Evolutionary conservation across 2,888 invertebrate genomes (phyloP).

Genomic region (Mechanitis messenoides): DNA sequence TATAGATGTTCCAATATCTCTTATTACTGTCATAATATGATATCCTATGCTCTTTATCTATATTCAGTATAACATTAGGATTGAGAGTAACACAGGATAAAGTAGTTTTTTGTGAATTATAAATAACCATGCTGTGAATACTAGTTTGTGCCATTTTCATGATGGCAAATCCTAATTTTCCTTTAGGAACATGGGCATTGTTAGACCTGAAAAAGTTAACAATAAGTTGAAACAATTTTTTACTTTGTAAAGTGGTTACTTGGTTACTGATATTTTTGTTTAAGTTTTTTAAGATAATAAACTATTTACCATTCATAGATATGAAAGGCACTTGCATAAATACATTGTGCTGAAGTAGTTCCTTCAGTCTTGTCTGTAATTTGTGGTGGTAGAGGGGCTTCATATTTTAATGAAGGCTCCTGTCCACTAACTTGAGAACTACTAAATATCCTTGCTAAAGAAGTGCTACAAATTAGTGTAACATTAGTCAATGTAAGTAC

Average conservation of each 20-base stretch:
- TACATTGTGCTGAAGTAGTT: constrained; percentile 46
- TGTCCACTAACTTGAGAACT: constrained; percentile 32
- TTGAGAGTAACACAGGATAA: constrained; percentile 50
- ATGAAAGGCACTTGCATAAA: constrained; percentile 55
- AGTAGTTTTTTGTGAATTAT: constrained; percentile 59
- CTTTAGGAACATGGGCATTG: constrained; percentile 50
- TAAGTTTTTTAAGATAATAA: neutral
- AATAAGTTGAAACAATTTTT: no score
- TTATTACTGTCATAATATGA: constrained; percentile 56
- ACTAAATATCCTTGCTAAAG: constrained; percentile 61
- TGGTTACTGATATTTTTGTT: constrained; percentile 1
- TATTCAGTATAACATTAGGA: constrained; percentile 43
- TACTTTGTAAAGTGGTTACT: no score
- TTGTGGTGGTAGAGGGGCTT: constrained; percentile 48
- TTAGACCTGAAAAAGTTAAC: constrained; percentile 45
- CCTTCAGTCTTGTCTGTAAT: constrained; percentile 38
- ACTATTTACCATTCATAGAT: constrained; percentile 61
- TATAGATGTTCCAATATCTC: constrained; percentile 62
- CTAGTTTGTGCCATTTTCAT: constrained; percentile 48
- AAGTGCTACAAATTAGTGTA: constrained; percentile 42
- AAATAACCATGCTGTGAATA: constrained; percentile 51
- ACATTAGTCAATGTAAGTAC: constrained; percentile 10
- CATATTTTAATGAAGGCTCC: constrained; percentile 56
- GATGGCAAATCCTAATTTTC: constrained; percentile 64
- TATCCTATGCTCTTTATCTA: constrained; percentile 51